phyloP scores from a whole-genome alignment of 2,888 invertebrate species.

The Mesodorylaimus sp. region DNA sequence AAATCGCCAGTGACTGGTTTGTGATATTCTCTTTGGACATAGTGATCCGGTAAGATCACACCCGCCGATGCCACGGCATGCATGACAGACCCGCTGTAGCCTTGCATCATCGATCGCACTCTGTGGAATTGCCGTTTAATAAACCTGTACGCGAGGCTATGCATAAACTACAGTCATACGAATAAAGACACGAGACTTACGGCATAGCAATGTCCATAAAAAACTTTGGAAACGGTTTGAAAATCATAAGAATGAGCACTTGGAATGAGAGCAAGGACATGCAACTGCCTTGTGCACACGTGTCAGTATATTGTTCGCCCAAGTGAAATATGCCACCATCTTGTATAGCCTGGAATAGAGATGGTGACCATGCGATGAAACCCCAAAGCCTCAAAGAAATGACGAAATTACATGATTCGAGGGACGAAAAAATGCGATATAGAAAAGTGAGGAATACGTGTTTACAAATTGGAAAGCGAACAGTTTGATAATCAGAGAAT shows the following conservation, averaged over 20 bases:
- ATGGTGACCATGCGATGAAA: neutral
- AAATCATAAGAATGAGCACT: constrained; percentile 34
- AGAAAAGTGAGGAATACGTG: constrained; percentile 36
- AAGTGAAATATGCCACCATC: constrained; percentile 25
- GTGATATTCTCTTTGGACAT: constrained; percentile 30
- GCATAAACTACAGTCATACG: neutral
- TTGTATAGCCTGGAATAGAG: constrained; percentile 16
- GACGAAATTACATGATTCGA: constrained; percentile 15
- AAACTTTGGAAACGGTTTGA: constrained; percentile 36
- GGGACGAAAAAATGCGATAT: constrained; percentile 37
- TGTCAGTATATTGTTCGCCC: constrained; percentile 30
- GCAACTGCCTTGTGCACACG: constrained; percentile 31
- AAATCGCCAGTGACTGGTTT: constrained; percentile 35
- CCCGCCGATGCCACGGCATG: too few relatives aligned
- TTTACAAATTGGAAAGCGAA: constrained; percentile 39
- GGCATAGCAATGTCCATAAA: constrained; percentile 33
- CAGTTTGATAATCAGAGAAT: constrained; percentile 36
- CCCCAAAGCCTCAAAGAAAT: neutral
- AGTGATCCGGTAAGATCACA: too few relatives aligned
- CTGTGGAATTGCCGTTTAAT: too few relatives aligned
- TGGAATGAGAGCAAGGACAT: constrained; percentile 37
- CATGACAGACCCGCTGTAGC: too few relatives aligned
- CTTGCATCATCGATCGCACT: too few relatives aligned
- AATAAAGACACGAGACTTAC: constrained; percentile 24
- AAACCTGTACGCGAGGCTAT: neutral